Evolutionary conservation across 2,888 invertebrate species (phyloP), one percentile per base, ranked within the genome.

Genomic region (Argynnis bischoffii): DNA sequence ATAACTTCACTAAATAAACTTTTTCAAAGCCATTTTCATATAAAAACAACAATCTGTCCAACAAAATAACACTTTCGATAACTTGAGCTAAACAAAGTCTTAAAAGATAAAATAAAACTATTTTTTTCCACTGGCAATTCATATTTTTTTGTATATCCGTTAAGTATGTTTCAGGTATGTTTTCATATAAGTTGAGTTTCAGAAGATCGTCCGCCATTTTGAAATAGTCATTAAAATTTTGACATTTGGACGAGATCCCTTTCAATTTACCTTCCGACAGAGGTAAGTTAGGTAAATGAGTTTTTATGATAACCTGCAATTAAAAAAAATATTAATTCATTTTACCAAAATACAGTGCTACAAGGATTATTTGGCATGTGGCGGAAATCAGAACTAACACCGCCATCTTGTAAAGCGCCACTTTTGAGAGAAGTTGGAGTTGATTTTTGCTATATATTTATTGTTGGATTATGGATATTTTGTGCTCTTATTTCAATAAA

Each of bases 21-120:
- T 92, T 86, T 11, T 90, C 78, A 77, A 92, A 92, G 3, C 93
- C 93, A 76, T 92, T 92, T 80, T 97, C 97, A 69, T 94, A 86
- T 46, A 98, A 93, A 93, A 93, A 98, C 76, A 96, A 89, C 54
- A 97, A 84, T 77, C 98, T 94, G 85, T 99, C 98, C 65, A 98
- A 89, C 69, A 98, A 89, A 77, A 98, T 96, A 3, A 97, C 90
- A 75, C 95, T 94, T 84, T 98, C 98, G 18, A 98, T 90, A 21
- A 96, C 94, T 18, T 97, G 96, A 0, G 98, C 96, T 74, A 97
- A 91, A 70, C 95, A 93, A 78, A 96, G 93, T 71, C 97, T 94
- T 55, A 98, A 79, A 75, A 97, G 93, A 91, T 97, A 97, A 85
- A 97, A 98, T 63, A 95, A 80, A 72, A 95, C 93, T 66, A 97